Conservation (phyloP, 2,797 vertebrate species). For the Lates japonicus region DNA sequence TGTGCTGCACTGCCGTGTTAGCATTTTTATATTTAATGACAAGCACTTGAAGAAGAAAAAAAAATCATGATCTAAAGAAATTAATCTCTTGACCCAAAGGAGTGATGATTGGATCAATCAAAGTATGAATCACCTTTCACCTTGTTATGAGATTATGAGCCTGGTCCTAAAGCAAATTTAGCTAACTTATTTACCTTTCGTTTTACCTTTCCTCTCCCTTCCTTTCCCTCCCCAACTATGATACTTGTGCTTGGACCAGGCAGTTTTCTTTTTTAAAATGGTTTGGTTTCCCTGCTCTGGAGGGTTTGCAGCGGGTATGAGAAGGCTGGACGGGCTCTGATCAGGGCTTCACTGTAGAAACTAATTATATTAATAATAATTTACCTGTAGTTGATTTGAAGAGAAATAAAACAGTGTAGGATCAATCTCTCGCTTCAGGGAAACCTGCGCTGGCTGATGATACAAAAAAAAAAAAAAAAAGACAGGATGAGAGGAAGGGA, state of each 20-base stretch:
- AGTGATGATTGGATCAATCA: slow-evolving; percentile 59
- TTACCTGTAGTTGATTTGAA: too few relatives aligned
- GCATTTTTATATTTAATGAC: slow-evolving; percentile 13
- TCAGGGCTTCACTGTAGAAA: background rate
- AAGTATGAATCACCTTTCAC: slow-evolving; percentile 41
- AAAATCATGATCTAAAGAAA: slow-evolving; percentile 9
- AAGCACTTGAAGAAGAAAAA: slow-evolving; percentile 31
- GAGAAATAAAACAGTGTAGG: slow-evolving; percentile 12
- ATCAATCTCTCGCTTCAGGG: slow-evolving; percentile 39
- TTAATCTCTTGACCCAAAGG: slow-evolving; percentile 59
- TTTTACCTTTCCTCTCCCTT: background rate
- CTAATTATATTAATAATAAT: background rate
- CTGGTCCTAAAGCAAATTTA: slow-evolving; percentile 11
- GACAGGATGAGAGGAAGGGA: slow-evolving; percentile 35
- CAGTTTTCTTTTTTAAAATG: background rate
- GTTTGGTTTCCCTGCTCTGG: slow-evolving; percentile 39
- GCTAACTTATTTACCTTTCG: background rate
- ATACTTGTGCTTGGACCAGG: slow-evolving; percentile 10
- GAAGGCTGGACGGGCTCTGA: slow-evolving; percentile 56
- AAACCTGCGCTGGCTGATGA: slow-evolving; percentile 67
- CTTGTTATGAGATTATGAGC: slow-evolving; percentile 15
- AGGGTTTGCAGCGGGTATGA: slow-evolving; percentile 71
- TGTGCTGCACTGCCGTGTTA: background rate
- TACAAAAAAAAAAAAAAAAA: background rate
- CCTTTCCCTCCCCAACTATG: background rate